Percentiles rank a stretch among this genome's conserved stretches.
phyloP scores from a whole-genome alignment of 2,113 vertebrate species.

The Calidris pugnax region DNA sequence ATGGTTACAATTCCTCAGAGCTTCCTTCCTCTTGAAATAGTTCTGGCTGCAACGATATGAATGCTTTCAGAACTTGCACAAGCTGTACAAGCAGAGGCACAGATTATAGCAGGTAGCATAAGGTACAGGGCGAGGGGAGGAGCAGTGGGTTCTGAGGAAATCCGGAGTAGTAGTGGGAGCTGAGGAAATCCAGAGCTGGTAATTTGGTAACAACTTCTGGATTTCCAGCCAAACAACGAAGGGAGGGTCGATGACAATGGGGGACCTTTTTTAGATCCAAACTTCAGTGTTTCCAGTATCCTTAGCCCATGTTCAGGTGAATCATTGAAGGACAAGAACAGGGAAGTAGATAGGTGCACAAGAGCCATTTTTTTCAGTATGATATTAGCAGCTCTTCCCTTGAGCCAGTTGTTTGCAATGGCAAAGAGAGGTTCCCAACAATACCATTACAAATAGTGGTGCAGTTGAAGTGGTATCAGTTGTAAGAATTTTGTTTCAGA shows the following conservation, averaged over 20 bases:
- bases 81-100: not conserved
- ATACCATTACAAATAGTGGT: fast-evolving
- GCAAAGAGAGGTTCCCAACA: not conserved
- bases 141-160: not conserved
- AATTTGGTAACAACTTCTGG: not conserved
- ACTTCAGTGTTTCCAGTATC: not conserved
- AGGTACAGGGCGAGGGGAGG: not conserved
- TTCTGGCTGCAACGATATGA: not conserved
- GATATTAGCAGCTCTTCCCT: not conserved
- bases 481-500: not conserved
- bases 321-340: not conserved
- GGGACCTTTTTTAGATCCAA: no score
- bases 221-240: not conserved
- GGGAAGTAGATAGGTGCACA: not conserved
- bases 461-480: not conserved
- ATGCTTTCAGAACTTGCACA: fast-evolving
- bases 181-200: not conserved
- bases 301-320: not conserved
- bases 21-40: not conserved
- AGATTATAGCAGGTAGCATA: not conserved
- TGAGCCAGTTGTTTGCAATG: not conserved
- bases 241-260: no score
- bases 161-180: not conserved
- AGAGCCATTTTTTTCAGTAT: not conserved
- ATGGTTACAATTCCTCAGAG: not conserved